Base-by-base conservation (phyloP, 1,140 invertebrate genomes). In the Popillia japonica region DNA sequence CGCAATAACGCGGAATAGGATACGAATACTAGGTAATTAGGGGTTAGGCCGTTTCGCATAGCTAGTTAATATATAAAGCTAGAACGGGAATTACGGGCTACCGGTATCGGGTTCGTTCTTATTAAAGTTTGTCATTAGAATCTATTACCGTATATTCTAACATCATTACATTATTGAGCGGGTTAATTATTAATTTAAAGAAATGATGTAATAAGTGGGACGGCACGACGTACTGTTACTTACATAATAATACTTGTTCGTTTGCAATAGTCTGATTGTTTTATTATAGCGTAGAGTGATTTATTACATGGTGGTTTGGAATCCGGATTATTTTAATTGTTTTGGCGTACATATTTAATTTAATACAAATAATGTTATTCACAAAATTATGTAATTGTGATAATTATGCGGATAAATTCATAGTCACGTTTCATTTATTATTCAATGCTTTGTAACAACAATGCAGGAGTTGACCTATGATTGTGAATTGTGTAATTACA, bases 201-300 rank as follows among this genome's bases (percentile, higher is more conserved):
- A 55, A 55, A 17, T 55, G 11, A 55, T 55, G 9, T 55, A 55
- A 55, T 17, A 55, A 55, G 14, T 55, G 48, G 48, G 48, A 55
- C 48, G 14, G 17, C 48, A 17, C 14, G 17, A 55, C 48, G 48
- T 55, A n/a, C 6, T 6, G 48, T 55, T n/a, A 55, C 2, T 55
- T 34, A n/a, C n/a, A n/a, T n/a, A 34, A 34, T 34, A 34, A 34
- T 34, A 1, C 27, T 34, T 34, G 27, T 34, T 34, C 27, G 27
- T 4, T 55, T 55, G 48, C 17, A 55, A 55, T 55, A 55, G 48
- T 55, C 48, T 17, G 48, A 55, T 55, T 55, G 48, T 55, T 55
- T 55, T 55, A 55, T 55, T 55, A n/a, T 55, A 55, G 14, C n/a
- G 14, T 17, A n/a, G 11, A n/a, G 14, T 55, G 0, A 1, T 17